Evolutionary conservation across 2,113 vertebrate genomes (phyloP).

Genomic region (Callopanchax toddi): DNA sequence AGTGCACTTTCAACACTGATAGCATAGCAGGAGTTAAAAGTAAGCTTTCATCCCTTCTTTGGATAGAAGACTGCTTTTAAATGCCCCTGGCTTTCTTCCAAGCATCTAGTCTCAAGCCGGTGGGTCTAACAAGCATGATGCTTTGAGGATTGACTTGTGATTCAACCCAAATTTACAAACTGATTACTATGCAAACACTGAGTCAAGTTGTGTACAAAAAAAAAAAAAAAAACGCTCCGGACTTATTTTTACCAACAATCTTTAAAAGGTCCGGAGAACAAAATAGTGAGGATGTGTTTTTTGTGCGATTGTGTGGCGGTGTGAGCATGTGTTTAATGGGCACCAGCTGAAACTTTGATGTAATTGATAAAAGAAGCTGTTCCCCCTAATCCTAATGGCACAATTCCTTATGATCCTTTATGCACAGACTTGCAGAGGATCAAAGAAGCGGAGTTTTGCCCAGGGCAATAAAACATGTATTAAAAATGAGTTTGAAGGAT

Average conservation of each 20-base stretch:
- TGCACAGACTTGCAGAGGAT: slow-evolving; percentile 78
- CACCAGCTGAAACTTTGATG: slow-evolving; percentile 79
- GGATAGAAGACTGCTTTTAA: slow-evolving; percentile 71
- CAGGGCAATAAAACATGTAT: slow-evolving; percentile 76
- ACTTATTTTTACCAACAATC: slow-evolving; percentile 67
- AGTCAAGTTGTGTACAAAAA: slow-evolving; percentile 55
- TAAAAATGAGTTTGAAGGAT: slow-evolving; percentile 79
- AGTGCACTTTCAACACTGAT: slow-evolving; percentile 58
- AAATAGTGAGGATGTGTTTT: slow-evolving; percentile 42
- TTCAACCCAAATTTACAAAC: slow-evolving; percentile 71
- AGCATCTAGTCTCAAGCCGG: slow-evolving; percentile 63
- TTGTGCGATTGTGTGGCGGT: slow-evolving; percentile 42
- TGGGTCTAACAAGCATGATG: slow-evolving; percentile 75
- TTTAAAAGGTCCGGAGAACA: slow-evolving; percentile 63
- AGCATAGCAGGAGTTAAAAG: slow-evolving; percentile 71
- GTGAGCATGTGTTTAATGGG: slow-evolving; percentile 70
- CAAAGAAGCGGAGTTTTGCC: slow-evolving; percentile 79
- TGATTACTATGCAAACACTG: slow-evolving; percentile 67
- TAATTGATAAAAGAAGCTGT: slow-evolving; percentile 81
- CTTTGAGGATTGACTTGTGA: slow-evolving; percentile 77
- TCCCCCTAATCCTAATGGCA: slow-evolving; percentile 78
- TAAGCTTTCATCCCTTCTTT: slow-evolving; percentile 71
- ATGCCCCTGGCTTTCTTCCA: slow-evolving; percentile 71
- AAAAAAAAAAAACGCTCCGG: slow-evolving; percentile 51
- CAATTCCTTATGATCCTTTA: slow-evolving; percentile 84